These are phyloP conservation scores for Empidonax alnorum DNA, from an alignment of 2,113 vertebrate genomes.

Conservation along the genomic window DNA sequence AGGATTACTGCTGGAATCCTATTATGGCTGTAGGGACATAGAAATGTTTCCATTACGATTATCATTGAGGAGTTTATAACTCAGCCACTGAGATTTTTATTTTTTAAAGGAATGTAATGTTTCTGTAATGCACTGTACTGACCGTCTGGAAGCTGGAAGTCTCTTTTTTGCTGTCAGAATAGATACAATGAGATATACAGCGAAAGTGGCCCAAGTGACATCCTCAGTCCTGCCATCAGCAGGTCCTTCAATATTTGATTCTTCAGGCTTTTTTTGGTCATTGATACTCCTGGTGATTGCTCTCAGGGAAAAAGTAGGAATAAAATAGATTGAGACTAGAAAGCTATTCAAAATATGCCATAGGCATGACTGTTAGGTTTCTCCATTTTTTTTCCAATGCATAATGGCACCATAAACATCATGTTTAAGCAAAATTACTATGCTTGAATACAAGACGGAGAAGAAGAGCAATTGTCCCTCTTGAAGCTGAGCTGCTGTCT, in stretches of 20 bases:
- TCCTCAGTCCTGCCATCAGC: neutral
- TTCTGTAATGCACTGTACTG: slow-evolving; percentile 27
- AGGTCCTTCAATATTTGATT: neutral
- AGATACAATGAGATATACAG: neutral
- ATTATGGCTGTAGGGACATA: neutral
- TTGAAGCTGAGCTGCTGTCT: neutral
- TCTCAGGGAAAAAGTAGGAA: neutral
- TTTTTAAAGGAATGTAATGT: slow-evolving; percentile 51
- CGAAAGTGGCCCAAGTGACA: neutral
- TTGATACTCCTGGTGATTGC: neutral
- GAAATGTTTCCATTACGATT: neutral
- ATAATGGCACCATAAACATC: neutral
- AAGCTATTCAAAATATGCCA: neutral
- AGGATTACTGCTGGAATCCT: slow-evolving; percentile 23
- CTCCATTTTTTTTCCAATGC: neutral
- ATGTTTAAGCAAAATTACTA: neutral
- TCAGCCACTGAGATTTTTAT: neutral
- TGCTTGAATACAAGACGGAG: neutral
- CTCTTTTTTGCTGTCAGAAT: neutral
- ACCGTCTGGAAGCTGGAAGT: neutral
- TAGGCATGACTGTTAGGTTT: neutral
- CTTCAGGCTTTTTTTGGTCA: neutral
- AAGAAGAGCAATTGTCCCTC: neutral
- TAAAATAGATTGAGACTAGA: neutral
- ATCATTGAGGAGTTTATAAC: slow-evolving; percentile 5